phyloP scores from a whole-genome alignment of 2,888 invertebrate species.

The Hyles lineata region DNA sequence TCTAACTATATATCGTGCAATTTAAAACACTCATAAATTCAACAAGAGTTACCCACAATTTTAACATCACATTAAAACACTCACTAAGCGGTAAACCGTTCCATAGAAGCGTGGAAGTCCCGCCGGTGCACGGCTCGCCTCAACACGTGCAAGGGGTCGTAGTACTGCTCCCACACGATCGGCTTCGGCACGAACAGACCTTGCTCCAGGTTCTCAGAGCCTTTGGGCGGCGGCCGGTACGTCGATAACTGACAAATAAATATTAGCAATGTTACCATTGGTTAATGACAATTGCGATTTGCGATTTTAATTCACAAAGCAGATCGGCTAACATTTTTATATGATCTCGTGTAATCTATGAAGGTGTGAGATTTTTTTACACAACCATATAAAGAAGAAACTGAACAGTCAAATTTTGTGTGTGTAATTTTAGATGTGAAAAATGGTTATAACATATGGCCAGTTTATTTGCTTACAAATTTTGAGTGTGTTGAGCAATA shows the following conservation, averaged over 20 bases:
- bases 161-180: constrained; percentile 95
- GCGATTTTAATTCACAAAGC: not conserved
- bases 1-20: too few relatives aligned
- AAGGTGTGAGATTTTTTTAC: too few relatives aligned
- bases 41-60: not conserved
- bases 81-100: constrained; percentile 95
- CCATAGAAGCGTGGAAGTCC: constrained; percentile 97
- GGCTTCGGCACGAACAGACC: constrained; percentile 94
- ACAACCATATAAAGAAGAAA: too few relatives aligned
- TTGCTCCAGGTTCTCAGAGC: constrained; percentile 93
- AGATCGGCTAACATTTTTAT: too few relatives aligned
- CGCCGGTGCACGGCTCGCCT: constrained; percentile 95
- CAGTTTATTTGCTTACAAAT: too few relatives aligned
- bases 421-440: too few relatives aligned
- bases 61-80: constrained; percentile 47
- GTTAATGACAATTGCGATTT: not conserved
- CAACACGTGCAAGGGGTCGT: constrained; percentile 97
- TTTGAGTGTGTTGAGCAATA: too few relatives aligned
- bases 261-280: not conserved
- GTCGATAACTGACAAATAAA: constrained; percentile 87
- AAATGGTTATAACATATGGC: too few relatives aligned
- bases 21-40: too few relatives aligned
- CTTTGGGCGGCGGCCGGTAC: constrained; percentile 91
- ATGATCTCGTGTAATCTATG: too few relatives aligned
- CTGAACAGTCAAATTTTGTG: too few relatives aligned